Evolutionary conservation across 2,797 vertebrate genomes (phyloP).

Genomic region (Tolypeutes matacus): DNA sequence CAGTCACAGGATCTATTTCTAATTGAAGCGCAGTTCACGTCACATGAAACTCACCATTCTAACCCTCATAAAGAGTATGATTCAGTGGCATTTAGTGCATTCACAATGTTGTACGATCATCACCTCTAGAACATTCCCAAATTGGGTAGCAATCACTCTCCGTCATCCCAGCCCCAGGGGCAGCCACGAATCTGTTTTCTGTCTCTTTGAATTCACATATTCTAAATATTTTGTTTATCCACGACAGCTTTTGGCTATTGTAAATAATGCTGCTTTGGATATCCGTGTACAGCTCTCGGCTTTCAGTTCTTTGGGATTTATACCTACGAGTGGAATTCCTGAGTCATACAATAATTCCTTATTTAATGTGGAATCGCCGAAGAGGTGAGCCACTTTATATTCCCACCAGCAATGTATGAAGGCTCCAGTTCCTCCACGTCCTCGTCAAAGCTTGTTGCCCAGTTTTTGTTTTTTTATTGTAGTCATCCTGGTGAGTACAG

Average conservation of each 20-base stretch:
- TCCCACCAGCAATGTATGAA: background rate
- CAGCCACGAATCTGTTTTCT: background rate
- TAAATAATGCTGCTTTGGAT: background rate
- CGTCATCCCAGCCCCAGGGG: no score
- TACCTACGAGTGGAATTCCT: background rate
- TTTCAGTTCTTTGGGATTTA: background rate
- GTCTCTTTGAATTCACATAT: no score
- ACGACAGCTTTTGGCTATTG: background rate
- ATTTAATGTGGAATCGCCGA: background rate
- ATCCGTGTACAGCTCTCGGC: no score
- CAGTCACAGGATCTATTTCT: no score
- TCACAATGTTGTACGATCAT: no score
- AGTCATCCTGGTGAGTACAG: no score
- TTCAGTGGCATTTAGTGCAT: background rate
- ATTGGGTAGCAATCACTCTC: background rate
- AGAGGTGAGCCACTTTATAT: background rate
- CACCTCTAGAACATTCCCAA: background rate
- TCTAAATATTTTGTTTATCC: no score
- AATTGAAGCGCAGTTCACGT: conserved; percentile 2
- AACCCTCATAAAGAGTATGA: no score
- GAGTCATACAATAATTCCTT: background rate
- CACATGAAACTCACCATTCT: background rate
- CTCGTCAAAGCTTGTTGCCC: no score
- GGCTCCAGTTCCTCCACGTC: background rate
- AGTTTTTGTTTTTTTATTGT: background rate